Evolutionary conservation across 1,140 invertebrate species (phyloP).

Genomic region (Archivesica marissinica): DNA sequence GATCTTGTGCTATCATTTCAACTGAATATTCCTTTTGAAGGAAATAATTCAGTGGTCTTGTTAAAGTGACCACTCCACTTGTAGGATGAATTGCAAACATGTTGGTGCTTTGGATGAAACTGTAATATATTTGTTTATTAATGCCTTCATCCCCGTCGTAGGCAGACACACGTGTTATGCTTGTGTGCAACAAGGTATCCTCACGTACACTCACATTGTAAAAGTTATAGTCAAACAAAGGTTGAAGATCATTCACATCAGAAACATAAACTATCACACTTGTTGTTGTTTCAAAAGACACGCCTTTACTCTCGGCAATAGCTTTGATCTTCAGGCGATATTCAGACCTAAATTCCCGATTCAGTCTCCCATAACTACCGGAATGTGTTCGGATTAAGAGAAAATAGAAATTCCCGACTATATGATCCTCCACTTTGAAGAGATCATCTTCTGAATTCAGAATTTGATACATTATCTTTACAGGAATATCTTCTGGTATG

Average conservation of each 20-base stretch:
- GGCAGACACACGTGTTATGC: constrained; percentile 87
- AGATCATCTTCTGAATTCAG: constrained; percentile 94
- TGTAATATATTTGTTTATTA: constrained; percentile 98
- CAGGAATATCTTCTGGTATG: constrained; percentile 78
- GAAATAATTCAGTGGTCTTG: constrained; percentile 87
- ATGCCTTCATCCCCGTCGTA: constrained; percentile 97
- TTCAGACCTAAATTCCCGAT: constrained; percentile 94
- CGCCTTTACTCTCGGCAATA: constrained; percentile 85
- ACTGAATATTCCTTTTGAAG: constrained; percentile 87
- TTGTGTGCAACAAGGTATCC: constrained; percentile 92
- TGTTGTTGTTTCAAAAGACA: constrained; percentile 88
- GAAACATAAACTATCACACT: constrained; percentile 91
- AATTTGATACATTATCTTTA: constrained; percentile 89
- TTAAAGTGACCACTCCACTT: constrained; percentile 93
- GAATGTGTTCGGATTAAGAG: constrained; percentile 93
- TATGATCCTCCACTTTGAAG: constrained; percentile 95
- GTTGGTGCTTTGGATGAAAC: constrained; percentile 92
- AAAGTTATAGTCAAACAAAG: constrained; percentile 93
- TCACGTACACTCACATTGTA: constrained; percentile 95
- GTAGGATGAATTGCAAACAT: constrained; percentile 96
- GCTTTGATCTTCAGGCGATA: constrained; percentile 93
- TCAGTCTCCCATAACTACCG: constrained; percentile 92
- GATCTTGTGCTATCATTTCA: constrained; percentile 92
- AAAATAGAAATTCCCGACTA: constrained; percentile 97
- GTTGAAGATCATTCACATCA: constrained; percentile 96